Conservation (phyloP, 2,113 vertebrate genomes). For the Hydrochoerus hydrochaeris region DNA sequence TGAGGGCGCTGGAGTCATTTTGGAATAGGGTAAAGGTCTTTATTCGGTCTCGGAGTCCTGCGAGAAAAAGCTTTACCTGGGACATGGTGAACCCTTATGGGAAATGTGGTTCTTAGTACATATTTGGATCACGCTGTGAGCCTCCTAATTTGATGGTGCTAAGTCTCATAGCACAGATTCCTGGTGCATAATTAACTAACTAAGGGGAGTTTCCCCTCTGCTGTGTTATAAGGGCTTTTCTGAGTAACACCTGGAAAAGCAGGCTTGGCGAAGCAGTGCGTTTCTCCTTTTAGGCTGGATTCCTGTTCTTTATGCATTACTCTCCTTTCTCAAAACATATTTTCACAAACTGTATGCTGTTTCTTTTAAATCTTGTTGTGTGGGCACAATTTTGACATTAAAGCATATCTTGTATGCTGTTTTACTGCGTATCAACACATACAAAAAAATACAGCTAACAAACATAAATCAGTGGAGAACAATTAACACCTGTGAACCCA, state of each 20-base stretch:
- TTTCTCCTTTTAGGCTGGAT: not conserved
- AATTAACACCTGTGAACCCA: not conserved
- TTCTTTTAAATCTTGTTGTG: not conserved
- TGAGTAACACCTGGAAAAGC: not conserved
- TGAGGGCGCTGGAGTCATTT: not conserved
- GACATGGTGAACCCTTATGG: rapidly evolving
- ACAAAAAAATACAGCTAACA: not conserved
- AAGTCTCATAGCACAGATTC: not conserved
- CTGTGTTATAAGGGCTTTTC: not conserved
- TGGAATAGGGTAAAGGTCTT: not conserved
- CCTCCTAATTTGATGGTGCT: not conserved
- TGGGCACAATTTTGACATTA: slow-evolving; percentile 23
- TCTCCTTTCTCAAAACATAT: not conserved
- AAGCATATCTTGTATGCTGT: not conserved
- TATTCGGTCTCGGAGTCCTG: rapidly evolving
- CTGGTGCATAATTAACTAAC: not conserved
- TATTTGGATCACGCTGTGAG: not conserved
- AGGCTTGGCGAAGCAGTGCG: not conserved
- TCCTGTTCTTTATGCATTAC: not conserved
- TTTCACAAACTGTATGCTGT: not conserved
- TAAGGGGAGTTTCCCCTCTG: not conserved
- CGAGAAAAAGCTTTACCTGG: rapidly evolving
- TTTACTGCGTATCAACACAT: not conserved
- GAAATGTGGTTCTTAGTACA: rapidly evolving
- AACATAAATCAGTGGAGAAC: not conserved